phyloP scores from a whole-genome alignment of 1,140 invertebrate genomes.

The Neodiprion pinetum region DNA sequence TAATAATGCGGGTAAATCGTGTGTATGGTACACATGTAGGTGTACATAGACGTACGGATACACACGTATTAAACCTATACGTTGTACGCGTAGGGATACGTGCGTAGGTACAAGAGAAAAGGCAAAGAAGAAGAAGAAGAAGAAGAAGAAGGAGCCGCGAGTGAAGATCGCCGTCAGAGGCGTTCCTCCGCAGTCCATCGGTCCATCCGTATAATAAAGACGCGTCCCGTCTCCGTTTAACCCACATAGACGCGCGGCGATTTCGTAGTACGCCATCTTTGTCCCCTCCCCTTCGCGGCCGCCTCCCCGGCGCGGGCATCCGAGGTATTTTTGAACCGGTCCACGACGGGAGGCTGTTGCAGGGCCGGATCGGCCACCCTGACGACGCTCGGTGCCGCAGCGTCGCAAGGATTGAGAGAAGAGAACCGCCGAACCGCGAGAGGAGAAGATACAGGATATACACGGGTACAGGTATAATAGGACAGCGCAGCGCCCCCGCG shows the following conservation, averaged over 20 bases:
- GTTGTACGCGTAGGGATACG: neutral
- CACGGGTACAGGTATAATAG: neutral
- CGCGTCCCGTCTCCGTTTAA: slow-evolving; percentile 44
- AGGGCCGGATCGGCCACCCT: slow-evolving; percentile 49
- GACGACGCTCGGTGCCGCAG: neutral
- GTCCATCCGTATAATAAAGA: slow-evolving; percentile 60
- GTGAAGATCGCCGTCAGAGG: neutral
- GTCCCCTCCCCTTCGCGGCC: slow-evolving; percentile 27
- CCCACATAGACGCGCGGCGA: slow-evolving; percentile 21
- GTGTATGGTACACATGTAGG: slow-evolving; percentile 10
- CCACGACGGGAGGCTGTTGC: slow-evolving; percentile 53
- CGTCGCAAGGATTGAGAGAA: too few species aligned
- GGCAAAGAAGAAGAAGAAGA: neutral
- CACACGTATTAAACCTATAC: neutral
- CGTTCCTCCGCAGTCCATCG: slow-evolving; percentile 36
- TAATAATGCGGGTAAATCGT: neutral
- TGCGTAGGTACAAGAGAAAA: neutral
- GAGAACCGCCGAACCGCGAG: too few species aligned
- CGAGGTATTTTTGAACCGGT: slow-evolving; percentile 63
- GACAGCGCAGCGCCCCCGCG: neutral
- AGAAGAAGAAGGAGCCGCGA: neutral
- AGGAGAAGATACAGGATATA: neutral
- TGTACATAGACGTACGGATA: neutral
- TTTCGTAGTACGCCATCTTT: slow-evolving; percentile 17
- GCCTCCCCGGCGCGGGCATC: slow-evolving; percentile 45